Conservation (phyloP, 1,140 invertebrate species). For the Sitodiplosis mosellana region DNA sequence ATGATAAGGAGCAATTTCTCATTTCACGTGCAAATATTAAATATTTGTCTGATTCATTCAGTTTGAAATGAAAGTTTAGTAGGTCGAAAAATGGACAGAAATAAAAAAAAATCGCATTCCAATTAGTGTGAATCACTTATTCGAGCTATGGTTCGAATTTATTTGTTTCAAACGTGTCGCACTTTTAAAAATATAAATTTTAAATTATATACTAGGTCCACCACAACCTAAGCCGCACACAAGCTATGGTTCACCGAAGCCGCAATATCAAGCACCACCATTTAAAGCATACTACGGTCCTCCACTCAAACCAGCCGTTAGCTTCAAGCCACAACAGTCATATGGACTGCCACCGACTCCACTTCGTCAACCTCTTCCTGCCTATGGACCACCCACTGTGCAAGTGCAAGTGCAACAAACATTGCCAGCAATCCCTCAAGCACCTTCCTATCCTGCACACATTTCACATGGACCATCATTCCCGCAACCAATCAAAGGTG, state of each 20-base stretch:
- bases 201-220: too few species aligned
- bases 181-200: too few species aligned
- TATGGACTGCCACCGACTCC: constrained; percentile 21
- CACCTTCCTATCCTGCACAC: constrained; percentile 25
- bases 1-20: too few species aligned
- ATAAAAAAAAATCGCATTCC: too few species aligned
- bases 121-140: too few species aligned
- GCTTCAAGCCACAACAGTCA: constrained; percentile 8
- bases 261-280: constrained; percentile 23
- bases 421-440: constrained; percentile 12
- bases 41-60: too few species aligned
- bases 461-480: constrained; percentile 29
- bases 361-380: constrained; percentile 12
- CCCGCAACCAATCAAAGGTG: constrained; percentile 27
- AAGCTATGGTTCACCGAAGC: constrained; percentile 24
- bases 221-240: constrained; percentile 25
- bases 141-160: too few species aligned
- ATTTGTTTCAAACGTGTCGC: too few species aligned
- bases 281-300: constrained; percentile 15
- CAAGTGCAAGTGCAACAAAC: too few species aligned
- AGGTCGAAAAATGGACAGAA: too few species aligned
- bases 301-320: constrained; percentile 12
- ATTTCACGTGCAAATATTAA: too few species aligned
- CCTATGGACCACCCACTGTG: constrained; percentile 10
- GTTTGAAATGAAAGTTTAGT: too few species aligned